Base-by-base conservation (phyloP, 2,888 invertebrate species). In the Cynaeus angustus region DNA sequence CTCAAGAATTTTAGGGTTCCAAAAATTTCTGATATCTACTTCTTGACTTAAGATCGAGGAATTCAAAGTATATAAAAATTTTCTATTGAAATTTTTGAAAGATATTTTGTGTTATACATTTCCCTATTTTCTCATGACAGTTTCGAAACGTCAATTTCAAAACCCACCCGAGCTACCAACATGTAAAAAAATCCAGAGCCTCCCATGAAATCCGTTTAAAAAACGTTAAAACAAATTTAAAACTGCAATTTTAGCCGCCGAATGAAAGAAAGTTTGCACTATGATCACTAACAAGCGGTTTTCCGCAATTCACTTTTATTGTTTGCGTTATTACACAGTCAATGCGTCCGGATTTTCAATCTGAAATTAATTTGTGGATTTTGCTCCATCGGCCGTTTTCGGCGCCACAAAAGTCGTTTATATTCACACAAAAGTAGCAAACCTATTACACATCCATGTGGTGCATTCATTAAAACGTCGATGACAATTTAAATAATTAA, bases 301-400 rank as follows among this genome's bases (percentile, higher is more conserved):
- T 33, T 33, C 33, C 33, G 33, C 33, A 33, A 33, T 33, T 33
- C n/a, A 33, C 33, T 33, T 33, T 33, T 33, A 33, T 33, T 33
- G 33, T 33, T 33, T 7, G 21, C n/a, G 33, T 33, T 33, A 33
- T 33, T 33, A 33, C 33, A 21, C 21, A 21, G 21, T 21, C 33
- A n/a, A 33, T 33, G 33, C 33, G 33, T 33, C 1, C n/a, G 1
- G 33, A 33, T 7, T 33, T 9, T 33, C 33, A n/a, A 7, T 33
- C 33, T n/a, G 33, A 33, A 33, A 33, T 33, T 33, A 33, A 33
- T 33, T 33, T 33, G 33, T n/a, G 33, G n/a, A 33, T 33, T 33
- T 33, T 33, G 33, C 33, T 33, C n/a, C n/a, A 33, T 6, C 33
- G 33, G 6, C 2, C 33, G 33, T 4, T 33, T 33, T 33, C n/a